These are phyloP conservation scores for Zophobas atratus DNA, from an alignment of 1,140 invertebrate species.

Conservation along the genomic window DNA sequence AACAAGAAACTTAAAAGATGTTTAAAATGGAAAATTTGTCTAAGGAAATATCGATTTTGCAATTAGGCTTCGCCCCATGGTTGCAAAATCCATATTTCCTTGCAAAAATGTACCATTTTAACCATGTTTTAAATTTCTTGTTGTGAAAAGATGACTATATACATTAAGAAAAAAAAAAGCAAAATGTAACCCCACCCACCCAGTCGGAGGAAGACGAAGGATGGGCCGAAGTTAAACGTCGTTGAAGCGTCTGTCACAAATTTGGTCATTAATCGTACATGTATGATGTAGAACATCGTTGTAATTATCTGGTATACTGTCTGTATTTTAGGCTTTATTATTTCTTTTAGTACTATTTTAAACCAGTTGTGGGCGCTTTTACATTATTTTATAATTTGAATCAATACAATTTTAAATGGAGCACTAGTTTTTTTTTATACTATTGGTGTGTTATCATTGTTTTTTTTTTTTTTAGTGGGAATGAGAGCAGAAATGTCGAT, in stretches of 20 bases:
- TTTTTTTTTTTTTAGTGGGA: background rate
- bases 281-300: background rate
- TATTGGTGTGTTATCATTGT: constrained; percentile 40
- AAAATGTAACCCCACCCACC: background rate
- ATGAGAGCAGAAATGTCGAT: background rate
- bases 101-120: no score
- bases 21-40: no score
- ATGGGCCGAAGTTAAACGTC: constrained; percentile 34
- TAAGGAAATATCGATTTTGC: no score
- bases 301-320: constrained; percentile 6
- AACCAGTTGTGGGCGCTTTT: constrained; percentile 26
- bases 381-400: constrained; percentile 30
- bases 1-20: no score
- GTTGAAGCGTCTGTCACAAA: constrained; percentile 23
- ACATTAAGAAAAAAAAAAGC: no score
- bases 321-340: constrained; percentile 11
- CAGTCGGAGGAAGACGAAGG: constrained; percentile 30
- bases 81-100: no score
- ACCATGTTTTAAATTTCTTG: no score
- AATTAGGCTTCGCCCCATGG: no score
- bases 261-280: background rate
- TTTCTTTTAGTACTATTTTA: constrained; percentile 21
- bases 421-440: constrained; percentile 34
- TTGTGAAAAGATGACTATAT: no score
- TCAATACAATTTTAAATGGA: constrained; percentile 33